Conservation (phyloP, 2,888 invertebrate species). For the Thereva unica region DNA sequence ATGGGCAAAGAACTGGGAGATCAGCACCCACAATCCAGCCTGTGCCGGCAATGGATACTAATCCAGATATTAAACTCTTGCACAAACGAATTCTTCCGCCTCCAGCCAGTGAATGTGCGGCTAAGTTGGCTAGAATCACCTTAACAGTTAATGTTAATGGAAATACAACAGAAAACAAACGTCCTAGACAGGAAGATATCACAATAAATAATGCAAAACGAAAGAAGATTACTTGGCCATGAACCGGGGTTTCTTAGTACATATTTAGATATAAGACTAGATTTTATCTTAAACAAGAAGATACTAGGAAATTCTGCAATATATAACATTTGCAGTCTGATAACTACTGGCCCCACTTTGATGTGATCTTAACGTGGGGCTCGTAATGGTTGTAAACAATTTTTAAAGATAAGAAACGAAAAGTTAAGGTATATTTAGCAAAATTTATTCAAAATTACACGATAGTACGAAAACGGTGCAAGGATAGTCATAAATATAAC, state of each 20-base stretch:
- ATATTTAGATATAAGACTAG: neutral
- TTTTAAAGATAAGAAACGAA: no score
- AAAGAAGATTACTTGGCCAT: constrained; percentile 37
- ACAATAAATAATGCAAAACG: constrained; percentile 8
- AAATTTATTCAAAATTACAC: no score
- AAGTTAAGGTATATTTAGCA: no score
- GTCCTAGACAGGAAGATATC: neutral
- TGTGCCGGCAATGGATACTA: neutral
- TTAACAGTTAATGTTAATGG: constrained; percentile 33
- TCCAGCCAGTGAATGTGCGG: constrained; percentile 17
- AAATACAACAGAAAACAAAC: constrained; percentile 7
- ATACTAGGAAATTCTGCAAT: no score
- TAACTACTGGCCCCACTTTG: no score
- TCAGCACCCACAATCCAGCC: neutral
- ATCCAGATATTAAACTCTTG: neutral
- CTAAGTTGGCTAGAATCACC: constrained; percentile 34
- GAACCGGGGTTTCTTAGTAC: neutral
- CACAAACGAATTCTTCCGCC: constrained; percentile 32
- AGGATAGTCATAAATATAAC: no score
- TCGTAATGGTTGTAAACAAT: no score
- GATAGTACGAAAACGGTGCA: no score
- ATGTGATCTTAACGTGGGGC: no score
- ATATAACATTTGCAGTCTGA: no score
- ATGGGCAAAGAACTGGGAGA: constrained; percentile 31
- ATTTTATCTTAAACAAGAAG: no score